Evolutionary conservation across 1,140 invertebrate species (phyloP).

Genomic region (Pogonognathellus flavescens): DNA sequence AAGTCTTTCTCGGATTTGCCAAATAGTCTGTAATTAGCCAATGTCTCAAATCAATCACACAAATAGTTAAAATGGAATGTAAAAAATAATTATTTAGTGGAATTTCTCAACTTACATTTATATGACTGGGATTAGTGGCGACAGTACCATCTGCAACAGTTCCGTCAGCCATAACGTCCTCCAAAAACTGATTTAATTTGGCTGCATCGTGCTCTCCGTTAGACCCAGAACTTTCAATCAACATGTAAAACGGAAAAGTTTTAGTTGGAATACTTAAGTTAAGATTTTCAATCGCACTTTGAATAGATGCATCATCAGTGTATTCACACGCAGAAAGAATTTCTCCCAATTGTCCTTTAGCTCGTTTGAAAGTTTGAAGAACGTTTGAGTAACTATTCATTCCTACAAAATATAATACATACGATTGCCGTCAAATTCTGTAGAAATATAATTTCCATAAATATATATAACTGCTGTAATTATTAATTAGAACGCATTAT

Average conservation of each 20-base stretch:
- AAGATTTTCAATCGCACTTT: conserved; percentile 75
- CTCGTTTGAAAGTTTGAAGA: conserved; percentile 79
- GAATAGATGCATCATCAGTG: conserved; percentile 82
- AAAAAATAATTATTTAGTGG: background rate
- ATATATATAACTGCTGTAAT: too few relatives aligned
- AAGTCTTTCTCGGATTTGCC: conserved; percentile 89
- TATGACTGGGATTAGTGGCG: conserved; percentile 79
- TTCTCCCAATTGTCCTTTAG: conserved; percentile 83
- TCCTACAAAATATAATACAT: conserved; percentile 72
- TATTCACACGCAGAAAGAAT: conserved; percentile 87
- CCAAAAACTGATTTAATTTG: conserved; percentile 85
- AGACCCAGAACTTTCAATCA: conserved; percentile 92
- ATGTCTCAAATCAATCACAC: background rate
- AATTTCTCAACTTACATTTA: conserved; percentile 30
- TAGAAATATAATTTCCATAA: too few relatives aligned
- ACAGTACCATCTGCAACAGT: conserved; percentile 88
- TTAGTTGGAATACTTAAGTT: conserved; percentile 76
- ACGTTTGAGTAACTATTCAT: conserved; percentile 82
- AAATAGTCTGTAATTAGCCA: too few relatives aligned
- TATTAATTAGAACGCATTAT: too few relatives aligned
- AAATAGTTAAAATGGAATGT: conserved; percentile 29
- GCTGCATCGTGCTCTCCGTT: conserved; percentile 86
- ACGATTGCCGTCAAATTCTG: background rate
- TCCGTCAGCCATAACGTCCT: conserved; percentile 78
- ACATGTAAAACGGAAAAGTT: conserved; percentile 86